phyloP scores from a whole-genome alignment of 2,113 vertebrate species.

The Brachionichthys hirsutus region DNA sequence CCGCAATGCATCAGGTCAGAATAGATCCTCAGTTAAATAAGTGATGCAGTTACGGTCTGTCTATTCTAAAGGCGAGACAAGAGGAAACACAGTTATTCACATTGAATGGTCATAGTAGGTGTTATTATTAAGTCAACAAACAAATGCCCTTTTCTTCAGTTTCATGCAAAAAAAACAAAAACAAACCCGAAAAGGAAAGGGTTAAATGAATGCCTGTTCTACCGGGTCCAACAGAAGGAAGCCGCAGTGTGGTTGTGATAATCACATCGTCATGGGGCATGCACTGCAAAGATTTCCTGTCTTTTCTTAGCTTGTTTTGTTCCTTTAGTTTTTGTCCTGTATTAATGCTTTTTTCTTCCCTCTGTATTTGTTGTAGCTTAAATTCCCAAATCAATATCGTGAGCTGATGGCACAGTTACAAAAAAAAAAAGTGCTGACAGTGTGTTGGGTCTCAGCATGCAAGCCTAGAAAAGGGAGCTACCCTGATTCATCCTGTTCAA shows the following conservation, averaged over 20 bases:
- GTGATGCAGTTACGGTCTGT: too few relatives aligned
- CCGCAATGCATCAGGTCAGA: too few relatives aligned
- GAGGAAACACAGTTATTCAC: too few relatives aligned
- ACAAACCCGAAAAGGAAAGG: too few relatives aligned
- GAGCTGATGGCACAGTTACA: constrained; percentile 40
- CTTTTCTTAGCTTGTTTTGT: background rate
- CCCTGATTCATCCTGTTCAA: constrained; percentile 11
- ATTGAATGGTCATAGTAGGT: constrained; percentile 1
- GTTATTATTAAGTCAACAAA: background rate
- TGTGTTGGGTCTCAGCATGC: constrained; percentile 32
- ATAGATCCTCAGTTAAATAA: too few relatives aligned
- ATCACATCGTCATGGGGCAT: background rate
- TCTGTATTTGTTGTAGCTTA: constrained; percentile 18
- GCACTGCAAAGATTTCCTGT: background rate
- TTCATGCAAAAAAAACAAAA: constrained; percentile 1
- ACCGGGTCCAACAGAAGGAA: background rate
- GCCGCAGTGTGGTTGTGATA: background rate
- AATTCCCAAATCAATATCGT: constrained; percentile 55
- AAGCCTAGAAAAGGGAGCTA: constrained; percentile 8
- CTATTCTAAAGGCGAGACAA: too few relatives aligned
- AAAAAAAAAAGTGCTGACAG: constrained; percentile 51
- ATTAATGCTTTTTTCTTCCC: constrained; percentile 12
- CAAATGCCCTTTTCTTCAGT: background rate
- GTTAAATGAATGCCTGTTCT: background rate
- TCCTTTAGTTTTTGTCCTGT: background rate